Percentiles rank a stretch among this genome's conserved stretches.
phyloP scores from a whole-genome alignment of 2,888 invertebrate species.

The Biston stratarius region DNA sequence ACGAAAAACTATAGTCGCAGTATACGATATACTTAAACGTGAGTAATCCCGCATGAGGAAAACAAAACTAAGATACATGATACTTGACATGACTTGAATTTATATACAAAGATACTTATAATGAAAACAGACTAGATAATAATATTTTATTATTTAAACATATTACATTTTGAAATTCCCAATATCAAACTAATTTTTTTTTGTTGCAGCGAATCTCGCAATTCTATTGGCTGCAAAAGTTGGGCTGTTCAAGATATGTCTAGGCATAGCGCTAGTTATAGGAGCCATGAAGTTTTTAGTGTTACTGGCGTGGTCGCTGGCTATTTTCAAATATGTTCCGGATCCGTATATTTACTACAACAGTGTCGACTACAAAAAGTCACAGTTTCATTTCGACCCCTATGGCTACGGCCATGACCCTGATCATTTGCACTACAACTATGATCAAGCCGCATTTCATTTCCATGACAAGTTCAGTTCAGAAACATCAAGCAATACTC shows the following conservation, averaged over 20 bases:
- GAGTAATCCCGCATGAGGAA: too few species aligned
- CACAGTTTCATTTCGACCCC: conserved; percentile 39
- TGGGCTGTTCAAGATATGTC: conserved; percentile 72
- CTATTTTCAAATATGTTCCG: conserved; percentile 71
- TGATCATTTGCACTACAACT: conserved; percentile 1
- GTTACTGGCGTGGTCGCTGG: conserved; percentile 71
- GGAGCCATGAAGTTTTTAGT: conserved; percentile 68
- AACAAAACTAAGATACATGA: too few species aligned
- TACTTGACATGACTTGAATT: too few species aligned
- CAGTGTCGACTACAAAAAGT: conserved; percentile 36
- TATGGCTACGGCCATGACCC: conserved; percentile 37
- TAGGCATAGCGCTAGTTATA: conserved; percentile 68
- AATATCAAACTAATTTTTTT: conserved; percentile 48
- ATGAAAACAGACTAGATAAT: too few species aligned
- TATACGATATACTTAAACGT: too few species aligned
- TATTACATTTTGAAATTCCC: too few species aligned
- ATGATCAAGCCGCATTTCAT: conserved; percentile 6
- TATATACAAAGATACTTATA: too few species aligned
- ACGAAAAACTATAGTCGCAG: too few species aligned
- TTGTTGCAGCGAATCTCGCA: conserved; percentile 78
- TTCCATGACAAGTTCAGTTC: conserved; percentile 19
- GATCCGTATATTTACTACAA: conserved; percentile 65
- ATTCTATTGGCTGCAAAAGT: conserved; percentile 72
- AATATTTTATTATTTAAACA: too few species aligned
- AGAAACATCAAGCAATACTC: conserved; percentile 17